Base-by-base conservation (phyloP, 2,113 vertebrate genomes). In the Blennius ocellaris region DNA sequence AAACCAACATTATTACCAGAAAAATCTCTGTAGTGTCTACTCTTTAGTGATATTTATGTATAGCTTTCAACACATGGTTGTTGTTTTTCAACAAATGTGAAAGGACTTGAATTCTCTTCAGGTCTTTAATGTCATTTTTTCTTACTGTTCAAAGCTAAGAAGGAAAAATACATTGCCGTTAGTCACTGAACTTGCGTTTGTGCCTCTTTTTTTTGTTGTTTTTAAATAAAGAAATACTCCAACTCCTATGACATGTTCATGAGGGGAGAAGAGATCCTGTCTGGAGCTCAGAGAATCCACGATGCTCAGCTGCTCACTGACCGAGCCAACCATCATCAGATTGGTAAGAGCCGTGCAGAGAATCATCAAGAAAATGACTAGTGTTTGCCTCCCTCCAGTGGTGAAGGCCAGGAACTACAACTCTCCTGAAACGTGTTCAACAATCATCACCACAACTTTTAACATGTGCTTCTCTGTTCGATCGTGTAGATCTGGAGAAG, bases 201-300 rank as follows among this genome's bases (percentile, higher is more conserved):
- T 11, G 3, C 43, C 16, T 58, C 0, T 3, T 51, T 51, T 0
- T 61, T 73, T n/a, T n/a, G n/a, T n/a, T n/a, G n/a, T n/a, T n/a
- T 72, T 72, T 41, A 0, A 2, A 4, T 43, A 6, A 87, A 99
- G 98, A 98, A 97, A 96, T 96, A 93, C 63, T 99, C 98, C 61
- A 99, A 99, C 85, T 99, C 98, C 0, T 99, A 99, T 0, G 98
- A 99, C 87, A 99, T 99, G 98, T 99, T 99, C 81, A 99, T 99
- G 98, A 95, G 97, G 85, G 98, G 98, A 38, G 98, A 99, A 87
- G 98, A 99, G 93, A 99, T 99, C 84, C 79, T 99, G 59, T 99
- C 98, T 2, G 98, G 98, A 83, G 97, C 98, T 83, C 98, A 99
- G 93, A 95, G 97, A 93, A 87, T 99, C 87, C 98, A 99, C 0